Base-by-base conservation (phyloP, 1,140 invertebrate species). In the Archivesica marissinica region DNA sequence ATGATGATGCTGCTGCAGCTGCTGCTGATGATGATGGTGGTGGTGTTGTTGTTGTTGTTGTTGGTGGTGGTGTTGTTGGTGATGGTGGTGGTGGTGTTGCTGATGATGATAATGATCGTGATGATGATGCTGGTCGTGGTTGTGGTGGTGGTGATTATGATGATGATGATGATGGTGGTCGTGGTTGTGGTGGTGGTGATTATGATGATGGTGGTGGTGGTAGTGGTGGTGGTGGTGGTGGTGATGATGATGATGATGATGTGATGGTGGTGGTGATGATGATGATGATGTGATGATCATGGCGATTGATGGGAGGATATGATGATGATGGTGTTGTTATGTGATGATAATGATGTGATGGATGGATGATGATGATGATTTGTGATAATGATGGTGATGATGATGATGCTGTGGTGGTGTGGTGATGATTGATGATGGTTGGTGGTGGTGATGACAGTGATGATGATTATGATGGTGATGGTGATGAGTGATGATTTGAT, bases 141-240 rank as follows among this genome's bases (percentile, higher is more conserved):
- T 13, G 17, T 4, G 28, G 54, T 68, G 52, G 35, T n/a, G 23
- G 2, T 82, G 64, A 39, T 35, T 38, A 33, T 82, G 39, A 7
- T 54, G 41, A 72, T 41, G 66, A 74, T 39, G 70, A 61, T 39
- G 70, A 50, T 70, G 56, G 30, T 13, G 61, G 41, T 61, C 44
- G 17, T 47, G 44, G 44, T 7, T 47, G 6, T 76, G 47, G 7
- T 50, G n/a, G n/a, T n/a, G n/a, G n/a, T n/a, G n/a, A n/a, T n/a
- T n/a, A n/a, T n/a, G n/a, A 13, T 30, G 39, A 38, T 3, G 59
- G 30, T 50, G 59, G 33, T 70, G 59, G 17, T 17, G 39, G 23
- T 72, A 39, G 28, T 70, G 64, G 38, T 30, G 41, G 35, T 11
- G 50, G 47, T 25, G 30, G 17, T 28, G 50, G 39, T 35, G 15